Evolutionary conservation across 2,797 vertebrate species (phyloP).

Genomic region (Gadopsis bispinosus): DNA sequence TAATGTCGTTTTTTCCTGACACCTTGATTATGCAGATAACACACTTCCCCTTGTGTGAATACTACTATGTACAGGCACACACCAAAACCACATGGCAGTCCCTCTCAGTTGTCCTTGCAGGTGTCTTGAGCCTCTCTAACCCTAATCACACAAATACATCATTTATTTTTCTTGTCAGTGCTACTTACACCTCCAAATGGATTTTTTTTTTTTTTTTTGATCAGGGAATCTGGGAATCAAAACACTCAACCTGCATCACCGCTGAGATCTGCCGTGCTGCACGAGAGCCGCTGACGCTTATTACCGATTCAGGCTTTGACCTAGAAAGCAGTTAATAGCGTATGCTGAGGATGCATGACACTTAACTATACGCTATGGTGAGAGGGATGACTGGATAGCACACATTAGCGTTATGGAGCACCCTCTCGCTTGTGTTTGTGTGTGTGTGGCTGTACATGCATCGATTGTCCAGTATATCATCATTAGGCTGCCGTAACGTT

Average conservation of each 20-base stretch:
- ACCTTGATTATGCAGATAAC: background rate
- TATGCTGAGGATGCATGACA: conserved; percentile 53
- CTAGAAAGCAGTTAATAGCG: conserved; percentile 66
- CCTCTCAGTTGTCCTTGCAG: conserved; percentile 28
- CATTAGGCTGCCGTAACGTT: conserved; percentile 23
- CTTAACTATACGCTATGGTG: conserved; percentile 42
- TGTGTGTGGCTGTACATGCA: background rate
- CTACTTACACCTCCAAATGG: conserved; percentile 51
- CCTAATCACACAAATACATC: conserved; percentile 49
- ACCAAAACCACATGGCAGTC: conserved; percentile 1
- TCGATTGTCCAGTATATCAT: background rate
- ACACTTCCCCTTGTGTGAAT: conserved; percentile 2
- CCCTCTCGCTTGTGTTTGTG: conserved; percentile 25
- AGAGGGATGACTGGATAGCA: conserved; percentile 48
- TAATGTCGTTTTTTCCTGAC: background rate
- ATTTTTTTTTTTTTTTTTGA: conserved; percentile 31
- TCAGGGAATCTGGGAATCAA: conserved; percentile 39
- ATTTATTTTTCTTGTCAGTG: background rate
- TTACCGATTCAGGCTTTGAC: conserved; percentile 64
- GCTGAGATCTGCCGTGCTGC: conserved; percentile 15
- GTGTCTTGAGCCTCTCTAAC: conserved; percentile 26
- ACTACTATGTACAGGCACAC: background rate
- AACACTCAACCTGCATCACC: conserved; percentile 48
- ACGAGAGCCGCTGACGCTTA: conserved; percentile 38
- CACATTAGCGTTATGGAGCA: conserved; percentile 47